Conservation (phyloP, 1,140 invertebrate species). For the Lasioglossum albipes region DNA sequence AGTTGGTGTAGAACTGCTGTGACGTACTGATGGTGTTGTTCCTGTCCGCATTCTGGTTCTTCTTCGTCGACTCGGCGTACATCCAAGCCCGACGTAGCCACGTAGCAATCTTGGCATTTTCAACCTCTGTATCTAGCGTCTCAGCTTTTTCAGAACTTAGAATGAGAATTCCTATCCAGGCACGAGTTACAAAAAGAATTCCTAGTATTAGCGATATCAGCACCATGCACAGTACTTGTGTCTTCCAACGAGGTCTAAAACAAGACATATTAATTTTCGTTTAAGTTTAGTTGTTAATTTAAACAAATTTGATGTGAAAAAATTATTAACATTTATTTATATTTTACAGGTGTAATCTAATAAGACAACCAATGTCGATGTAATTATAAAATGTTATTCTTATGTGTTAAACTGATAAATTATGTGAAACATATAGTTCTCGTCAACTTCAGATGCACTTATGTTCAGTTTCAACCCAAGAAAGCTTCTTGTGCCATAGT, state of each 20-base stretch:
- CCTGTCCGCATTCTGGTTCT: slow-evolving; percentile 69
- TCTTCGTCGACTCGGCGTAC: slow-evolving; percentile 71
- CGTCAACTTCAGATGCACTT: slow-evolving; percentile 4
- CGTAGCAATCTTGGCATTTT: slow-evolving; percentile 70
- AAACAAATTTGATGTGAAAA: background rate
- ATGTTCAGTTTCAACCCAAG: slow-evolving; percentile 8
- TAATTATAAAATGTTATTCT: background rate
- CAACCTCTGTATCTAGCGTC: slow-evolving; percentile 32
- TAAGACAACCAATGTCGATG: background rate
- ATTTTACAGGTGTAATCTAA: background rate
- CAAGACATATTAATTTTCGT: slow-evolving; percentile 7
- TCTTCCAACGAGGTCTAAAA: slow-evolving; percentile 66
- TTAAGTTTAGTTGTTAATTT: background rate
- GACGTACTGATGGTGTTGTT: slow-evolving; percentile 53
- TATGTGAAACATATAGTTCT: background rate
- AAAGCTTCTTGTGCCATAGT: slow-evolving; percentile 20
- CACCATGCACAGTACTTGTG: slow-evolving; percentile 59
- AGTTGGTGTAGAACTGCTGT: slow-evolving; percentile 38
- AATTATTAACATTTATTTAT: background rate
- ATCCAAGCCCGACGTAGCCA: slow-evolving; percentile 71
- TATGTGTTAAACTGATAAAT: background rate
- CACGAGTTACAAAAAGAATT: slow-evolving; percentile 56
- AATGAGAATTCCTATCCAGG: slow-evolving; percentile 60
- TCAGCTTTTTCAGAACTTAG: slow-evolving; percentile 32
- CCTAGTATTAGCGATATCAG: slow-evolving; percentile 59